Evolutionary conservation across 2,113 vertebrate species (phyloP).

Genomic region (Nipponia nippon): DNA sequence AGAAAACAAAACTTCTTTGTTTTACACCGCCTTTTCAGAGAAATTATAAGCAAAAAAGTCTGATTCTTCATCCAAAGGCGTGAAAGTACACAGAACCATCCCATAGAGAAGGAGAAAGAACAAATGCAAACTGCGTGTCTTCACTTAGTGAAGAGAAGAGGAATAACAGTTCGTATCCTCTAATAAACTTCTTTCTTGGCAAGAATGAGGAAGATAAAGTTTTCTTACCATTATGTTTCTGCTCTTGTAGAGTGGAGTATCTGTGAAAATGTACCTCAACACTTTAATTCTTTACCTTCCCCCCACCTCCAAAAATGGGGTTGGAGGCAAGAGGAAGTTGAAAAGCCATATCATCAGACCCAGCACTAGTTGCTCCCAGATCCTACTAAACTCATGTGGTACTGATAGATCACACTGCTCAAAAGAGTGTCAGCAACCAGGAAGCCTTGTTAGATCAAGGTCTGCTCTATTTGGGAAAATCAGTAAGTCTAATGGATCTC

Average conservation of each 20-base stretch:
- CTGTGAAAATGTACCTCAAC: background rate
- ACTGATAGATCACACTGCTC: background rate
- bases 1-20: background rate
- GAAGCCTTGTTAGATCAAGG: background rate
- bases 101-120: background rate
- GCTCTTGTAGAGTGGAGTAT: background rate
- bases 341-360: background rate
- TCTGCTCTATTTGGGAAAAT: background rate
- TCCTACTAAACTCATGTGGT: background rate
- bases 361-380: background rate
- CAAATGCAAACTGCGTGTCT: background rate
- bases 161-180: background rate
- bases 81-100: background rate
- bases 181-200: background rate
- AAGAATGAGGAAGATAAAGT: background rate
- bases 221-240: background rate
- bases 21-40: background rate
- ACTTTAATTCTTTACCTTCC: background rate
- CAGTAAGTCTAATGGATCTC: background rate
- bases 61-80: background rate
- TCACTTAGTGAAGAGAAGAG: background rate
- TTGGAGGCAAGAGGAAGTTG: background rate
- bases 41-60: background rate
- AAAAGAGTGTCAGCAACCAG: background rate
- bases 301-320: background rate